Conservation (phyloP, 1,140 invertebrate species). For the Zaprionus ghesquierei region DNA sequence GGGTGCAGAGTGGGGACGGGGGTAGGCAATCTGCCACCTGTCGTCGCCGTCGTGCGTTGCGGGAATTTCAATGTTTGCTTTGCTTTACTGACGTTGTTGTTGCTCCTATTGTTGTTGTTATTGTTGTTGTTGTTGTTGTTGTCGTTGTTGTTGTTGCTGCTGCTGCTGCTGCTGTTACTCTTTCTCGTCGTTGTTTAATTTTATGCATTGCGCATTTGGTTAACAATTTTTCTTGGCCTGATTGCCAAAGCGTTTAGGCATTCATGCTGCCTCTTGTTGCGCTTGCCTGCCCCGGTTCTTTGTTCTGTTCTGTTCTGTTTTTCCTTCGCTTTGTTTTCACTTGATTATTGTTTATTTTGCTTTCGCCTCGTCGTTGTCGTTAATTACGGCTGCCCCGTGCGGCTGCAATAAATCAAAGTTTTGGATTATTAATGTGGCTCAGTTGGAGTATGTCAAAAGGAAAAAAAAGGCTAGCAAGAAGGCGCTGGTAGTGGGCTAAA, state of each 20-base stretch:
- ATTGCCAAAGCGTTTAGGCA: constrained; percentile 68
- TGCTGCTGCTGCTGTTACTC: constrained; percentile 15
- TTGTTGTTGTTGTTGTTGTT: constrained; percentile 22
- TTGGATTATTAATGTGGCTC: constrained; percentile 30
- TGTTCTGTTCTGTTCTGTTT: neutral
- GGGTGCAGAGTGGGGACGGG: neutral
- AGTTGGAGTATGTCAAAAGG: neutral
- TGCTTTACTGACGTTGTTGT: constrained; percentile 22
- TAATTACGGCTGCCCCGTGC: constrained; percentile 48
- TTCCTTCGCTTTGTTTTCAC: constrained; percentile 14
- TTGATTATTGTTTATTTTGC: constrained; percentile 48
- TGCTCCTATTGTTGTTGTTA: constrained; percentile 20
- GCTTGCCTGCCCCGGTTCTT: constrained; percentile 14
- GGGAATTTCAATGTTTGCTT: constrained; percentile 25
- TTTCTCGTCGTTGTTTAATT: constrained; percentile 56
- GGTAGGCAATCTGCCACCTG: constrained; percentile 50
- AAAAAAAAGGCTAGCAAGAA: neutral
- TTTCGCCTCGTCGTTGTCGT: constrained; percentile 50
- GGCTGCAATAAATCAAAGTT: constrained; percentile 72
- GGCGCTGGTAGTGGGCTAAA: constrained; percentile 11
- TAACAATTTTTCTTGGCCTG: constrained; percentile 56
- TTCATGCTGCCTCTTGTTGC: constrained; percentile 22
- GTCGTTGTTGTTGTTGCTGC: constrained; percentile 26
- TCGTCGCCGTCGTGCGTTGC: constrained; percentile 48
- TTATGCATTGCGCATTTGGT: constrained; percentile 71